Conservation (phyloP, 2,888 invertebrate genomes). For the Caenorhabditis panamensis region DNA sequence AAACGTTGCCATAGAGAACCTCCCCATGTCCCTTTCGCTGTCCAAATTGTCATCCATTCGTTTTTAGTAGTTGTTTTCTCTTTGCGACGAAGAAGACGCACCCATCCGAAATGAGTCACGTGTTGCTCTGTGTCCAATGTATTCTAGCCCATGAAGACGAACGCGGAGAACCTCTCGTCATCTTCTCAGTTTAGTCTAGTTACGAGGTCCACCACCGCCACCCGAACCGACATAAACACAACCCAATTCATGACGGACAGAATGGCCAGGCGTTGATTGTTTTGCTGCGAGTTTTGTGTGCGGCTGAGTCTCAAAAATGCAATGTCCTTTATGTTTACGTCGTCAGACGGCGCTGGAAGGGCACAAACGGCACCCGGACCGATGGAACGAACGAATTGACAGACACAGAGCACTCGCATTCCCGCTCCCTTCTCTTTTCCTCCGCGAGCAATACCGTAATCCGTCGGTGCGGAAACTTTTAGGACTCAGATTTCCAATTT, state of each 20-base stretch:
- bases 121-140: conserved; percentile 9
- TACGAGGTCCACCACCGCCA: too few species aligned
- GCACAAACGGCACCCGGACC: conserved; percentile 1
- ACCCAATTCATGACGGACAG: neutral
- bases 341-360: neutral
- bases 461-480: conserved; percentile 18
- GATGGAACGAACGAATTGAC: neutral
- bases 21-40: neutral
- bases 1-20: neutral
- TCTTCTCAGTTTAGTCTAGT: conserved; percentile 24
- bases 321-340: conserved; percentile 41
- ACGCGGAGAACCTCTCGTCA: neutral
- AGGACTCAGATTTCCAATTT: conserved; percentile 5
- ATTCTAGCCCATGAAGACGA: conserved; percentile 4
- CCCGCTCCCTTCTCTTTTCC: neutral
- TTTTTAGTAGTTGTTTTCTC: conserved; percentile 5
- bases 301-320: conserved; percentile 35
- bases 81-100: neutral
- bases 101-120: conserved; percentile 22
- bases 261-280: conserved; percentile 14
- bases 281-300: conserved; percentile 16
- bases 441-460: conserved; percentile 1
- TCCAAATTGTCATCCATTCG: neutral
- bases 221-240: neutral
- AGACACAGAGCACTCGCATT: neutral